Conservation (phyloP, 2,113 vertebrate genomes). For the Halichoeres trimaculatus region DNA sequence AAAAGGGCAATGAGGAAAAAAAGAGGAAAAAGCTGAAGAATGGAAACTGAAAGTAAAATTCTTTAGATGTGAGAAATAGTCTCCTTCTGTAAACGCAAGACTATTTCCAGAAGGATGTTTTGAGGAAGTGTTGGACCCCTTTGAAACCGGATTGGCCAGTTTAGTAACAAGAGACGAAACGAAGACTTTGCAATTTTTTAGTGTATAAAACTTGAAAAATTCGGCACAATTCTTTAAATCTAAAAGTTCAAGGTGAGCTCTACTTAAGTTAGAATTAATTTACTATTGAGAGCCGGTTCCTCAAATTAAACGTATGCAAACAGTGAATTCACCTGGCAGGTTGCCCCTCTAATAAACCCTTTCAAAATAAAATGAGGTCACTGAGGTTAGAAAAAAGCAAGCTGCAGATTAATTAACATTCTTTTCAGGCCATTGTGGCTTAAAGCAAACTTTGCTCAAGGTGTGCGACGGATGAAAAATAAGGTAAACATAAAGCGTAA, state of each 20-base stretch:
- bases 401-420: neutral
- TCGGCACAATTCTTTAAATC: too few relatives aligned
- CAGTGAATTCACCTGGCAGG: neutral
- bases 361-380: slow-evolving; percentile 7
- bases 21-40: too few relatives aligned
- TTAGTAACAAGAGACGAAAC: too few relatives aligned
- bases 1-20: too few relatives aligned
- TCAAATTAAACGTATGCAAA: slow-evolving; percentile 17
- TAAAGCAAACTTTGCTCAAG: neutral
- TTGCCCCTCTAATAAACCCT: neutral
- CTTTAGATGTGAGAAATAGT: too few relatives aligned
- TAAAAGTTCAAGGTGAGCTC: neutral
- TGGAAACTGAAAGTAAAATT: too few relatives aligned
- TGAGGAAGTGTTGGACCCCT: too few relatives aligned
- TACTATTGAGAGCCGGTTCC: slow-evolving; percentile 2
- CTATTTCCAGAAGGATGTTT: too few relatives aligned
- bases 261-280: slow-evolving; percentile 20
- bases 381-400: neutral
- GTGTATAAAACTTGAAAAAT: too few relatives aligned
- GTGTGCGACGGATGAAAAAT: neutral
- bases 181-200: too few relatives aligned
- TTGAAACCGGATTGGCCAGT: too few relatives aligned
- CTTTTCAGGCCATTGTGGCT: rapidly evolving
- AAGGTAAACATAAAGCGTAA: slow-evolving; percentile 9
- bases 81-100: too few relatives aligned